phyloP scores from a whole-genome alignment of 2,888 invertebrate species.

The Eilema caniola region DNA sequence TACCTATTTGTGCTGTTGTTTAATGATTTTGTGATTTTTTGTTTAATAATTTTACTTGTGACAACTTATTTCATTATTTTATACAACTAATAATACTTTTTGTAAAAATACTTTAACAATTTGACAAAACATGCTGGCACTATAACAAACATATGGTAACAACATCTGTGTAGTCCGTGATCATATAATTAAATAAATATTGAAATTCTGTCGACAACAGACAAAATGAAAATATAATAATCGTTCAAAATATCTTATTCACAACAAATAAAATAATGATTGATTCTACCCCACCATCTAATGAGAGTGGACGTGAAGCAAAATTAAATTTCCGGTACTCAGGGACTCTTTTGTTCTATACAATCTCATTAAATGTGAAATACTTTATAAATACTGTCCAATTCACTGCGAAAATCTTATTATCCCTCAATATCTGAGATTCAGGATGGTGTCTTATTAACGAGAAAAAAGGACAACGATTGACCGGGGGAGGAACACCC shows the following conservation, averaged over 20 bases:
- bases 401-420: constrained; percentile 69
- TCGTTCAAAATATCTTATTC: constrained; percentile 14
- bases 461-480: constrained; percentile 57
- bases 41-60: too few relatives aligned
- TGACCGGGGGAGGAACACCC: constrained; percentile 43
- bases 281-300: constrained; percentile 64
- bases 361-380: constrained; percentile 75
- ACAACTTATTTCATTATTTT: too few relatives aligned
- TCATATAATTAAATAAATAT: too few relatives aligned
- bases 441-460: constrained; percentile 59
- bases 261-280: constrained; percentile 57
- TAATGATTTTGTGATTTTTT: too few relatives aligned
- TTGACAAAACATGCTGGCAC: too few relatives aligned
- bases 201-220: neutral
- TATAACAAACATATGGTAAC: too few relatives aligned
- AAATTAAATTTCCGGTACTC: constrained; percentile 72
- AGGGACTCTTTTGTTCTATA: constrained; percentile 73
- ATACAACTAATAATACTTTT: too few relatives aligned
- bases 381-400: constrained; percentile 68
- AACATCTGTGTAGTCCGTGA: too few relatives aligned
- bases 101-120: too few relatives aligned
- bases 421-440: constrained; percentile 65
- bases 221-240: constrained; percentile 2
- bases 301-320: constrained; percentile 66
- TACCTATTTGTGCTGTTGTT: too few relatives aligned